phyloP scores from a whole-genome alignment of 37 sponge, comb jelly and placozoan species.

The Agelas oroides region DNA sequence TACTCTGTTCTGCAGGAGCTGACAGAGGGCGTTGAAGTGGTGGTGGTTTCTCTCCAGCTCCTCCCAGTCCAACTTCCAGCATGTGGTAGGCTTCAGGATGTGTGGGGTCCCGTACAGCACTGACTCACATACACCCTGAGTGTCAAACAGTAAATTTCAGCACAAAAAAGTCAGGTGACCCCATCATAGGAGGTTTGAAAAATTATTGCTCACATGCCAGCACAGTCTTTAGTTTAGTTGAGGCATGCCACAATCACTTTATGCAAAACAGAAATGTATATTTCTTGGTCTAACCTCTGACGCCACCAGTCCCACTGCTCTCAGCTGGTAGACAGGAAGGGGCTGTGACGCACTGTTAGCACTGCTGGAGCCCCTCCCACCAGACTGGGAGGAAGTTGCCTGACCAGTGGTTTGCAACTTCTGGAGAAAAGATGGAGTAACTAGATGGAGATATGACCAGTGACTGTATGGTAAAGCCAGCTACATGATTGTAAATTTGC shows the following conservation, averaged over 20 bases:
- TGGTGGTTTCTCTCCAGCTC: conserved; percentile 90
- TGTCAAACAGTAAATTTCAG: too few relatives aligned
- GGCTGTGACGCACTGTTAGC: neutral
- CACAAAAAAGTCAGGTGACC: neutral
- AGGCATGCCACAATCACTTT: too few relatives aligned
- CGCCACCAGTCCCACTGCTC: neutral
- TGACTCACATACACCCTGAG: conserved; percentile 79
- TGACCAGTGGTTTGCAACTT: neutral
- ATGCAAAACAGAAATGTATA: too few relatives aligned
- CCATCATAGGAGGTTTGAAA: neutral
- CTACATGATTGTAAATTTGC: too few relatives aligned
- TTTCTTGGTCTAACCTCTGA: too few relatives aligned
- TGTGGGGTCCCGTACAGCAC: conserved; percentile 72
- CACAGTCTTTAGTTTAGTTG: too few relatives aligned
- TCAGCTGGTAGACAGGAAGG: neutral
- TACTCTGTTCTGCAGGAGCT: conserved; percentile 73
- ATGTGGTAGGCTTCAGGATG: conserved; percentile 80
- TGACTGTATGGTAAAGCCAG: too few relatives aligned
- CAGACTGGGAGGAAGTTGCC: neutral
- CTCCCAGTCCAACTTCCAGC: conserved; percentile 99
- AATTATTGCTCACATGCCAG: too few relatives aligned
- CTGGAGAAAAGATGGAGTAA: neutral
- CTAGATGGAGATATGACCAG: too few relatives aligned
- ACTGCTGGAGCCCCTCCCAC: neutral
- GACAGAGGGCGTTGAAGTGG: conserved; percentile 79